These are phyloP conservation scores for Cyclargus thomasi DNA, from an alignment of 1,140 invertebrate species.

Conservation along the genomic window DNA sequence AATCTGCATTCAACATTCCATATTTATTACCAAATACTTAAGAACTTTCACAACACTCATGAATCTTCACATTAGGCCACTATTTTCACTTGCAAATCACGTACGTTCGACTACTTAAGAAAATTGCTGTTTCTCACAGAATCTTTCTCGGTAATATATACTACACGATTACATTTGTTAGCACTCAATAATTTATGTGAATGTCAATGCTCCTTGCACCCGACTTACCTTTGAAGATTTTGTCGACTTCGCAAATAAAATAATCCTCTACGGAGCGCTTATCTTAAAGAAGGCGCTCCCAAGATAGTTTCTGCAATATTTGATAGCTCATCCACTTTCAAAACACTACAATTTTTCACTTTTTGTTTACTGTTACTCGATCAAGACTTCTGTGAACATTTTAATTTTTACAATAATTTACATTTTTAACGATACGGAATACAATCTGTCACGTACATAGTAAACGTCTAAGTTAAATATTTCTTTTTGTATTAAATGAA, in stretches of 20 bases:
- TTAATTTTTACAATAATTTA: not conserved
- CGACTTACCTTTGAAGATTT: slow-evolving; percentile 66
- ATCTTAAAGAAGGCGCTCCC: slow-evolving; percentile 40
- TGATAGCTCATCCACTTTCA: slow-evolving; percentile 59
- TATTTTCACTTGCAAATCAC: not conserved
- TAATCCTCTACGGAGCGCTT: slow-evolving; percentile 45
- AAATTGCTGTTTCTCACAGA: not conserved
- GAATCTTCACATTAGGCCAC: not conserved
- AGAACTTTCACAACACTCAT: slow-evolving; percentile 26
- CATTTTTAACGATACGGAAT: not conserved
- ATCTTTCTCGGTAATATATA: slow-evolving; percentile 27
- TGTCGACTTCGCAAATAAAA: slow-evolving; percentile 48
- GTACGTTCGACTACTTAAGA: not conserved
- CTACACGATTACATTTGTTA: slow-evolving; percentile 36
- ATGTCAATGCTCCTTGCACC: slow-evolving; percentile 48
- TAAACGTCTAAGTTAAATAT: too few species aligned
- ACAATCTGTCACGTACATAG: not conserved
- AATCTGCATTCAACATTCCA: slow-evolving; percentile 78
- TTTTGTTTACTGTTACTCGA: slow-evolving; percentile 64
- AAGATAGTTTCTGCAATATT: slow-evolving; percentile 38
- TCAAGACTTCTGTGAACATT: slow-evolving; percentile 34
- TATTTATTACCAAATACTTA: slow-evolving; percentile 30
- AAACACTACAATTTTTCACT: slow-evolving; percentile 43
- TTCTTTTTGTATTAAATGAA: too few species aligned
- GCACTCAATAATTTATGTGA: slow-evolving; percentile 57